phyloP scores from a whole-genome alignment of 2,113 vertebrate genomes.

The Heptranchias perlo region DNA sequence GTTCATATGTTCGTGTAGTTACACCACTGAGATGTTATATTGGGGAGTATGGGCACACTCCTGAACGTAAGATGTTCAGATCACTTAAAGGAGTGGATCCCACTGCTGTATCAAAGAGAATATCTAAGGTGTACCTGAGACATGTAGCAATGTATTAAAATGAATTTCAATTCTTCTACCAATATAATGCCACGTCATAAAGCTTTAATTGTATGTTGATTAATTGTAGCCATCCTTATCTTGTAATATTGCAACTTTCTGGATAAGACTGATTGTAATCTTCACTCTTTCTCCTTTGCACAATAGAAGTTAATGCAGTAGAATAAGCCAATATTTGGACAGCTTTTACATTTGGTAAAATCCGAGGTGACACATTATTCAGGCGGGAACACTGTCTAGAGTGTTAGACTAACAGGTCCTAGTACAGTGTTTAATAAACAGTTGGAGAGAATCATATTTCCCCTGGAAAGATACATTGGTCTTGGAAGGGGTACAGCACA shows the following conservation, averaged over 20 bases:
- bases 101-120: not conserved
- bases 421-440: not conserved
- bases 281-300: not conserved
- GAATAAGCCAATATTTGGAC: not conserved
- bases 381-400: not conserved
- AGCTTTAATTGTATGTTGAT: not conserved
- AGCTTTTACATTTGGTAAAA: not conserved
- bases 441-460: not conserved
- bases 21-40: not conserved
- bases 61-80: not conserved
- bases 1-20: not conserved
- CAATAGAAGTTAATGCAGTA: not conserved
- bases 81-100: not conserved
- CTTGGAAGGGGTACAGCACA: not conserved
- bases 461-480: not conserved
- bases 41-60: not conserved
- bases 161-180: not conserved
- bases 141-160: not conserved
- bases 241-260: not conserved
- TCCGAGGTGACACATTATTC: not conserved
- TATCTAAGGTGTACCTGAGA: not conserved
- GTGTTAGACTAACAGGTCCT: not conserved
- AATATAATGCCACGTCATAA: not conserved
- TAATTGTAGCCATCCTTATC: not conserved
- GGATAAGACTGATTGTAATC: not conserved